Evolutionary conservation across 2,797 vertebrate species (phyloP).

Genomic region (Chrosomus eos): DNA sequence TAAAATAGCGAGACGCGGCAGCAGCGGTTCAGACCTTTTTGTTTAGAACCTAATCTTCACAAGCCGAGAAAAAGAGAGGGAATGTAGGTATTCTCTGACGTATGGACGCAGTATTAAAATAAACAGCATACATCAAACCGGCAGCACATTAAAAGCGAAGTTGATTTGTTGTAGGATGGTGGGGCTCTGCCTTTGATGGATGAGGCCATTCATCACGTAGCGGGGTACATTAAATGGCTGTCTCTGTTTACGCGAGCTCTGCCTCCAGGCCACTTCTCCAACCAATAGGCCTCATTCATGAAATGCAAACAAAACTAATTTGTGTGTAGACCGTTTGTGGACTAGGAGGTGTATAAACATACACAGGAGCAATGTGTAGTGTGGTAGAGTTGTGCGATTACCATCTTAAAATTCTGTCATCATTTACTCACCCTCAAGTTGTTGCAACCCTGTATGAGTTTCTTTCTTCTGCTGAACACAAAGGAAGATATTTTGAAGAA

Average conservation of each 20-base stretch:
- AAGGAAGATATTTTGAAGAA: no score
- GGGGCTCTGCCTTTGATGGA: conserved; percentile 21
- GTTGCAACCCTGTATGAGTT: no score
- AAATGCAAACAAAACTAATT: conserved; percentile 5
- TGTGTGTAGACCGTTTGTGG: neutral
- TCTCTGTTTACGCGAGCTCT: conserved; percentile 15
- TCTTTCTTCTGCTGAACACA: no score
- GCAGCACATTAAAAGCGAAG: conserved; percentile 12
- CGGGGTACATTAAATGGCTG: neutral
- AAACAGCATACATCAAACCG: conserved; percentile 26
- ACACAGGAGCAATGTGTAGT: neutral
- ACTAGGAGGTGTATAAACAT: neutral
- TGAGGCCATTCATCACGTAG: conserved; percentile 31
- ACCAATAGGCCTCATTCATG: conserved; percentile 12
- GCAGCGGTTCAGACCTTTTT: conserved; percentile 3
- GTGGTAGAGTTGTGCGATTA: neutral
- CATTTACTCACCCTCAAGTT: no score
- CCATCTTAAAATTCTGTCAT: no score
- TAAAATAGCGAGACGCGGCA: neutral
- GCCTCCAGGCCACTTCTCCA: neutral
- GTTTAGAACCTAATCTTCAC: conserved; percentile 4
- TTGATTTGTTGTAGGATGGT: neutral
- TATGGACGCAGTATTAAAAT: conserved; percentile 7
- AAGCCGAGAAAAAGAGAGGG: neutral
- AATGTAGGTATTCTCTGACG: neutral